phyloP scores from a whole-genome alignment of 2,797 vertebrate species.

The Potorous gilbertii region DNA sequence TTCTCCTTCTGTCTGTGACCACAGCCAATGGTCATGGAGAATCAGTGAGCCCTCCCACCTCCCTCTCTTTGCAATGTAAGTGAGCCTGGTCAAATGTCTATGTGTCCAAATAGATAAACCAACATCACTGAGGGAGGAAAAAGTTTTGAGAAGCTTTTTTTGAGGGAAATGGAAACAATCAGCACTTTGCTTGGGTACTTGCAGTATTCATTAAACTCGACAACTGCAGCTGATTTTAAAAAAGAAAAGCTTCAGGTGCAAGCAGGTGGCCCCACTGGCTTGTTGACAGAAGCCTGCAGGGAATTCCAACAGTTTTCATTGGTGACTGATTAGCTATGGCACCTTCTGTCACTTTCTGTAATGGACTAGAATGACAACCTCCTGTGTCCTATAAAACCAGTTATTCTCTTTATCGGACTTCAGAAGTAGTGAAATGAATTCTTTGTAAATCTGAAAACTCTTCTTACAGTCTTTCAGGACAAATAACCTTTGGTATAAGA shows the following conservation, averaged over 20 bases:
- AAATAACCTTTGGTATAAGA: fast-evolving
- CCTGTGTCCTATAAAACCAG: constrained; percentile 61
- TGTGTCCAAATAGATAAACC: background rate
- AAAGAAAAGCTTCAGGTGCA: constrained; percentile 10
- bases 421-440: constrained; percentile 8
- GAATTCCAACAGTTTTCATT: constrained; percentile 43
- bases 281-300: constrained; percentile 69
- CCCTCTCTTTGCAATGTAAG: background rate
- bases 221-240: constrained; percentile 34
- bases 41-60: too few relatives aligned
- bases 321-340: constrained; percentile 75
- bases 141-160: constrained; percentile 28
- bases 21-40: constrained; percentile 14
- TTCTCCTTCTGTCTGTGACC: background rate
- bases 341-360: constrained; percentile 81
- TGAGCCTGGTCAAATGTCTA: background rate
- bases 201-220: constrained; percentile 24
- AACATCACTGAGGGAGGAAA: background rate
- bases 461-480: background rate
- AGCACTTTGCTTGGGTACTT: constrained; percentile 50
- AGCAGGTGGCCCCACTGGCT: background rate
- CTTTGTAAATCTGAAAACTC: background rate
- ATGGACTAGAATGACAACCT: constrained; percentile 48
- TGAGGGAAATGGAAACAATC: constrained; percentile 31
- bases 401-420: background rate